A percentile compares a stretch with the other conserved stretches of the same genome.
Conservation (phyloP, 2,888 invertebrate species). For the Cerastis leucographa region DNA sequence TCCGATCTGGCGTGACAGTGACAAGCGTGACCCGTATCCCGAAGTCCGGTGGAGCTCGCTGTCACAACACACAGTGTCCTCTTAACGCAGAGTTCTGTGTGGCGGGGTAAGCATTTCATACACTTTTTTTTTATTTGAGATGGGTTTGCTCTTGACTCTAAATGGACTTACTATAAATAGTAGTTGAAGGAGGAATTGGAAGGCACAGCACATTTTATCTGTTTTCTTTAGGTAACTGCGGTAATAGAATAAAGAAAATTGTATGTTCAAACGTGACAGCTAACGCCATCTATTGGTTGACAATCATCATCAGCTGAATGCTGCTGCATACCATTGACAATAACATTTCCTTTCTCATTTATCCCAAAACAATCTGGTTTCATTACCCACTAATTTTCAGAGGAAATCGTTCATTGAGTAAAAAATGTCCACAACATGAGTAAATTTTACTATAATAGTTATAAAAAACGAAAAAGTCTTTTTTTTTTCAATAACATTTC, state of each 20-base stretch:
- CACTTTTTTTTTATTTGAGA: too few relatives aligned
- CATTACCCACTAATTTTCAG: background rate
- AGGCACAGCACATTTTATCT: background rate
- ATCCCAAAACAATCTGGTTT: background rate
- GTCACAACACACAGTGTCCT: constrained; percentile 74
- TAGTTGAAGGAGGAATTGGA: background rate
- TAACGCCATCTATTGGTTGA: constrained; percentile 35
- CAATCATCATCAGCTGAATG: too few relatives aligned
- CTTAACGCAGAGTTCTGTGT: constrained; percentile 83
- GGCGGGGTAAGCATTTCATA: constrained; percentile 80
- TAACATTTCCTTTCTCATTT: background rate
- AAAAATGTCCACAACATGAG: background rate
- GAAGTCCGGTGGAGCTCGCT: constrained; percentile 66
- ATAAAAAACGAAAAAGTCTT: too few relatives aligned
- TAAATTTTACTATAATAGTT: too few relatives aligned
- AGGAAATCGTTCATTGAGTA: background rate
- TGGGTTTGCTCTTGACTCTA: too few relatives aligned
- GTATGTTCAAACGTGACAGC: background rate
- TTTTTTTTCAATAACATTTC: too few relatives aligned
- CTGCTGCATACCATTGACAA: background rate
- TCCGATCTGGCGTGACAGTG: constrained; percentile 90
- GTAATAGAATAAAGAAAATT: background rate
- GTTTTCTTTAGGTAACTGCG: too few relatives aligned
- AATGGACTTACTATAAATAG: background rate
- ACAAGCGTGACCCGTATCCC: constrained; percentile 86